Percentiles rank a stretch among this genome's conserved stretches.
Conservation (phyloP, 1,140 invertebrate genomes). For the Drosophila triauraria region DNA sequence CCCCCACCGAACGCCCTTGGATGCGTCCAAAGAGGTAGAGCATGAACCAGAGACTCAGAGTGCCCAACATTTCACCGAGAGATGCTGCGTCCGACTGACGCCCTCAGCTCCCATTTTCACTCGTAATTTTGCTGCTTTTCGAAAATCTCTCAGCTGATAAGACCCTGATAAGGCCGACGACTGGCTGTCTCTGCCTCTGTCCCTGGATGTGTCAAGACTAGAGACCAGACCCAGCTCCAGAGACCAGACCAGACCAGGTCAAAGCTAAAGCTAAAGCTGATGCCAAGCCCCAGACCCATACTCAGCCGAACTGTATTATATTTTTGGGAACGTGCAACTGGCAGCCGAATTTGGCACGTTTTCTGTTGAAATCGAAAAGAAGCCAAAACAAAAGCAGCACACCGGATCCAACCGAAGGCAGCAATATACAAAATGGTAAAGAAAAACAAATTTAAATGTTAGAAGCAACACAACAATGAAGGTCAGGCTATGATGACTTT, state of each 20-base stretch:
- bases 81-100: conserved; percentile 20
- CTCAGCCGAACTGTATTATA: conserved; percentile 68
- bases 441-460: conserved; percentile 79
- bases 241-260: conserved; percentile 40
- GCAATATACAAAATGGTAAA: conserved; percentile 17
- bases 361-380: conserved; percentile 76
- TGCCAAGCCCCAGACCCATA: conserved; percentile 35
- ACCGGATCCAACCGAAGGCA: conserved; percentile 20
- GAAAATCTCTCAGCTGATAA: conserved; percentile 27
- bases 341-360: conserved; percentile 72
- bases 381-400: conserved; percentile 46
- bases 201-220: conserved; percentile 43
- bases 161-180: conserved; percentile 33
- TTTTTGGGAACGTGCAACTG: conserved; percentile 73
- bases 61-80: conserved; percentile 47
- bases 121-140: not conserved
- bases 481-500: conserved; percentile 65
- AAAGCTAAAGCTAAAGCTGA: conserved; percentile 33
- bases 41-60: conserved; percentile 31
- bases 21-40: conserved; percentile 45
- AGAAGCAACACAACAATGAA: conserved; percentile 71
- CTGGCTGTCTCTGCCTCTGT: not conserved
- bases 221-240: conserved; percentile 6
- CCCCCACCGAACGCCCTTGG: conserved; percentile 40
- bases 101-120: conserved; percentile 3